phyloP scores from a whole-genome alignment of 2,888 invertebrate genomes.

The Dicroscelio sp. region DNA sequence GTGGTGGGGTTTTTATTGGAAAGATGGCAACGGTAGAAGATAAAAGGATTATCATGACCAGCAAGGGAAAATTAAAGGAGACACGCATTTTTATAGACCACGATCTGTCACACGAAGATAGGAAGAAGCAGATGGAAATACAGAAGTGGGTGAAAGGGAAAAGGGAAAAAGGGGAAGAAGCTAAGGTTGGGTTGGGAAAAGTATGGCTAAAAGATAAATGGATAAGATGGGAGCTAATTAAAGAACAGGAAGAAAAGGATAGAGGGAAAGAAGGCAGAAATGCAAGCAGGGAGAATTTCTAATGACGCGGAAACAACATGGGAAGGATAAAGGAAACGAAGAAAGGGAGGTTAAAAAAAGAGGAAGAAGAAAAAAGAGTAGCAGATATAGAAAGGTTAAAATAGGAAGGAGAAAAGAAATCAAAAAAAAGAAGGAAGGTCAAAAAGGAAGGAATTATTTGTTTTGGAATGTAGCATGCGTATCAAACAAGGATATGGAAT shows the following conservation, averaged over 20 bases:
- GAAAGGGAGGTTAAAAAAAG: background rate
- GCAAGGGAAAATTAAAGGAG: slow-evolving; percentile 1
- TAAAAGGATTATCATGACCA: background rate
- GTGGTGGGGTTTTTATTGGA: background rate
- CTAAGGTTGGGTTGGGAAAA: background rate
- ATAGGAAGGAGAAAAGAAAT: no score
- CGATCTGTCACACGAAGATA: background rate
- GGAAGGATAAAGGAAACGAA: background rate
- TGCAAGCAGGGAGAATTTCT: no score
- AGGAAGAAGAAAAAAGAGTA: background rate
- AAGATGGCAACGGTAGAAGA: background rate
- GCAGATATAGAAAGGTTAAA: no score
- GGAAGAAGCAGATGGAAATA: slow-evolving; percentile 15
- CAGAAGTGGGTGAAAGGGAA: slow-evolving; percentile 1
- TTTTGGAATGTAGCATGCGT: slow-evolving; percentile 23
- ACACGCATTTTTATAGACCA: background rate
- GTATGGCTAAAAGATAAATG: background rate
- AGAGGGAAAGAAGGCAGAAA: no score
- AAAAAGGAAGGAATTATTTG: background rate
- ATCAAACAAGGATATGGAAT: background rate
- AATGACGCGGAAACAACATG: no score
- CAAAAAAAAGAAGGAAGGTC: background rate
- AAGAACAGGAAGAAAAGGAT: background rate
- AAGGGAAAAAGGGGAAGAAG: slow-evolving; percentile 9
- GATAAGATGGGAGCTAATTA: background rate